These are phyloP conservation scores for Ibidorhyncha struthersii DNA, from an alignment of 2,113 vertebrate genomes.

Conservation along the genomic window DNA sequence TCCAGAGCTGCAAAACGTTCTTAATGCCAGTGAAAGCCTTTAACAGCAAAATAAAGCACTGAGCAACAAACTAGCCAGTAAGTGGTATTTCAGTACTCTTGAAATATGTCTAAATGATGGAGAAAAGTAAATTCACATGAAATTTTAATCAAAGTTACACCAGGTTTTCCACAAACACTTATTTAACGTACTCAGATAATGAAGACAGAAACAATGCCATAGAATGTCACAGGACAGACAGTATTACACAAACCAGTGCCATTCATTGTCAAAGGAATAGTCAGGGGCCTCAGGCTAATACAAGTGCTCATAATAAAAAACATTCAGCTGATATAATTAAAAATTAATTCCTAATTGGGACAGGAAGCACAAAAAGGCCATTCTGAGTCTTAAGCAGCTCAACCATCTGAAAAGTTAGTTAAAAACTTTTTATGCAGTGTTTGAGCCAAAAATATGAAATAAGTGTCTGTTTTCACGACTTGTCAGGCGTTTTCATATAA, in stretches of 20 bases:
- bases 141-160: background rate
- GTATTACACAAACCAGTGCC: background rate
- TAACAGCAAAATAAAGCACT: background rate
- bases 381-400: conserved; percentile 57
- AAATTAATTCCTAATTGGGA: conserved; percentile 63
- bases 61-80: background rate
- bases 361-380: conserved; percentile 59
- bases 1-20: conserved; percentile 25
- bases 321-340: conserved; percentile 53
- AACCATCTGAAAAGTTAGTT: conserved; percentile 61
- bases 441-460: conserved; percentile 45
- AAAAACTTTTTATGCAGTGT: conserved; percentile 46
- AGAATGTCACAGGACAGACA: background rate
- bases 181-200: background rate
- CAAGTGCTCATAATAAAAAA: background rate
- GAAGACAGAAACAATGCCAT: background rate
- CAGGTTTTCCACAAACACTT: background rate
- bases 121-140: background rate
- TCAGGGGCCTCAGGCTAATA: background rate
- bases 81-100: background rate
- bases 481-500: conserved; percentile 48
- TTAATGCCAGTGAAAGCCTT: background rate
- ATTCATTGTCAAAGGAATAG: background rate
- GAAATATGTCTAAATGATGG: background rate
- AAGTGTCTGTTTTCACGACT: conserved; percentile 32